These are phyloP conservation scores for Orchestes rusci DNA, from an alignment of 2,888 invertebrate genomes.

Conservation along the genomic window DNA sequence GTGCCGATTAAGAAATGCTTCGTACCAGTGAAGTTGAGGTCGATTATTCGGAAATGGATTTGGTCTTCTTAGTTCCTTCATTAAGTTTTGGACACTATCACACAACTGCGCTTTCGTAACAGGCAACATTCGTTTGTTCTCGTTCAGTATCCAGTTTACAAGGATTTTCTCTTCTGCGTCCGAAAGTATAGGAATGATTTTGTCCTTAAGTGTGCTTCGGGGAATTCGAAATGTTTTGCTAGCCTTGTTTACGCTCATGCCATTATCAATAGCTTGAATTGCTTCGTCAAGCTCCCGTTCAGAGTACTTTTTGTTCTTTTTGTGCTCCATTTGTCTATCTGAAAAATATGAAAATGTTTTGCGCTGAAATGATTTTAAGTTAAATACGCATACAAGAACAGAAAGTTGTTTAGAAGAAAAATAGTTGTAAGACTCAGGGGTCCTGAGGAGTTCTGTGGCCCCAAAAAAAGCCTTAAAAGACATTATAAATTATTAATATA, in stretches of 20 bases:
- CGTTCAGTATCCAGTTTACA: not conserved
- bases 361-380: too few relatives aligned
- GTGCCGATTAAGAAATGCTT: slow-evolving; percentile 11
- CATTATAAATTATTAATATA: too few relatives aligned
- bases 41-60: slow-evolving; percentile 2
- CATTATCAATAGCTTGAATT: not conserved
- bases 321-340: too few relatives aligned
- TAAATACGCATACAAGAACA: too few relatives aligned
- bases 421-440: too few relatives aligned
- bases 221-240: slow-evolving; percentile 1
- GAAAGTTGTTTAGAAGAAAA: too few relatives aligned
- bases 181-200: not conserved
- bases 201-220: not conserved
- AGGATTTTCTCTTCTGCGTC: not conserved
- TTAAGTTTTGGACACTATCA: not conserved
- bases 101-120: not conserved
- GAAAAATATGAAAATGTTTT: too few relatives aligned
- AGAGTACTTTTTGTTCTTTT: too few relatives aligned
- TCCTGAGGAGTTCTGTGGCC: too few relatives aligned
- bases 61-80: not conserved
- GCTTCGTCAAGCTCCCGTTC: too few relatives aligned
- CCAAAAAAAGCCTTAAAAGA: too few relatives aligned
- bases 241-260: not conserved
- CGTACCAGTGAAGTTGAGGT: slow-evolving; percentile 15
- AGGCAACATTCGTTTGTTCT: slow-evolving; percentile 17